Evolutionary conservation across 2,113 vertebrate genomes (phyloP).

Genomic region (Setophaga coronata): DNA sequence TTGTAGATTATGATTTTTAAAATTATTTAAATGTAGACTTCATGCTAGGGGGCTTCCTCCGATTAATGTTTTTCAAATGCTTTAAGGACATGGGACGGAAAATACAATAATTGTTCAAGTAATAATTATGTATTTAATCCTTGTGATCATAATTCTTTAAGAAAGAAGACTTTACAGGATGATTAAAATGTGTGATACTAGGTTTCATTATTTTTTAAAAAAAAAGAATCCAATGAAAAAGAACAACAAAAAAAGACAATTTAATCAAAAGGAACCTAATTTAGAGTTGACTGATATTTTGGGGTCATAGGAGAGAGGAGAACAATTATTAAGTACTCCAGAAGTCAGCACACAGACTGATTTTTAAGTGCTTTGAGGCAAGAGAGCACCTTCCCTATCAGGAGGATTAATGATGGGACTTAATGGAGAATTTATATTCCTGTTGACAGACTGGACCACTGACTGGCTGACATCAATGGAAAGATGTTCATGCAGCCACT

Average conservation of each 20-base stretch:
- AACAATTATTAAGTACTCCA: neutral
- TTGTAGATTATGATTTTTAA: neutral
- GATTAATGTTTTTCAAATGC: neutral
- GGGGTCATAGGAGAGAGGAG: neutral
- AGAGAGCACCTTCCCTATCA: neutral
- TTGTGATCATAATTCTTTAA: neutral
- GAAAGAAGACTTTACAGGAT: neutral
- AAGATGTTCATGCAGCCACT: neutral
- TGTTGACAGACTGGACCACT: neutral
- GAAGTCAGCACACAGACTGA: neutral
- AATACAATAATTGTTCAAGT: neutral
- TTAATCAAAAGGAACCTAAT: neutral
- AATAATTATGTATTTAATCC: neutral
- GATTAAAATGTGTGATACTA: neutral
- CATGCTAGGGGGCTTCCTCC: neutral
- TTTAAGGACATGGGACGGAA: neutral
- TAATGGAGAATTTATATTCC: neutral
- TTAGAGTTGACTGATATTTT: neutral
- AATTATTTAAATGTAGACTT: neutral
- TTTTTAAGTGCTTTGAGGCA: neutral
- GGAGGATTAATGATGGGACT: neutral
- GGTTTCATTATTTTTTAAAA: neutral
- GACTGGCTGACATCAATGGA: neutral
- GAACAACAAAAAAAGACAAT: neutral
- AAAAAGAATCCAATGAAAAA: neutral